Percentiles rank a stretch among this genome's conserved stretches.
phyloP scores from a whole-genome alignment of 1,140 invertebrate genomes.

The Stegodyphus dumicola region DNA sequence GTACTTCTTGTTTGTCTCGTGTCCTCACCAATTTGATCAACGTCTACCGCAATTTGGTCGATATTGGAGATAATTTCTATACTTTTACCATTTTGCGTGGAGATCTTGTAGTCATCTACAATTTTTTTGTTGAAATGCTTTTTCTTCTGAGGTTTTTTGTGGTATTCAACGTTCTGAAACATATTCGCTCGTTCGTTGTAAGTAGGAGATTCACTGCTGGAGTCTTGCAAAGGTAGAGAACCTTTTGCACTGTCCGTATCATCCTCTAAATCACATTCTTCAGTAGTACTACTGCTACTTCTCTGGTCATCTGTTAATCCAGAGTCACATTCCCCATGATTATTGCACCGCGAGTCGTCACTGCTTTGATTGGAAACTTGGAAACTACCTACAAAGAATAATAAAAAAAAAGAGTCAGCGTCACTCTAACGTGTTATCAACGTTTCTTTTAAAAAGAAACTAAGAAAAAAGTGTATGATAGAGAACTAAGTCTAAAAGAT shows the following conservation, averaged over 20 bases:
- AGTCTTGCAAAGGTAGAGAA: conserved; percentile 47
- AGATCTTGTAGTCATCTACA: conserved; percentile 34
- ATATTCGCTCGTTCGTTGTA: conserved; percentile 34
- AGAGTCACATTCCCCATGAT: conserved; percentile 47
- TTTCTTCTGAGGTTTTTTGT: conserved; percentile 10
- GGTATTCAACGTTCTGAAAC: conserved; percentile 25
- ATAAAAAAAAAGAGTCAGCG: neutral
- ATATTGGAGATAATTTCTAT: conserved; percentile 56
- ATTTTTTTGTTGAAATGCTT: conserved; percentile 16
- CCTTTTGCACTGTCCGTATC: conserved; percentile 60
- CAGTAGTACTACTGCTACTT: conserved; percentile 48
- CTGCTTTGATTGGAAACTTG: conserved; percentile 9
- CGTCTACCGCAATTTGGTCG: conserved; percentile 62
- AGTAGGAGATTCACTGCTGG: conserved; percentile 37
- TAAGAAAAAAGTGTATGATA: no score
- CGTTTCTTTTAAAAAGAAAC: no score
- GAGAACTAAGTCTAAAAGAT: no score
- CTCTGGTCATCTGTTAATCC: conserved; percentile 49
- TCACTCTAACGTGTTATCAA: no score
- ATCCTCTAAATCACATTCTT: conserved; percentile 53
- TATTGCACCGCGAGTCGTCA: conserved; percentile 31
- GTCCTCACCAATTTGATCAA: conserved; percentile 62
- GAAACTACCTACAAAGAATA: neutral
- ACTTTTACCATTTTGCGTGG: conserved; percentile 19
- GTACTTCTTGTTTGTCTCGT: conserved; percentile 62